Percentiles rank a stretch among this genome's conserved stretches.
Evolutionary conservation across 2,888 invertebrate genomes (phyloP).

Genomic region (Nemotelus nigrinus): DNA sequence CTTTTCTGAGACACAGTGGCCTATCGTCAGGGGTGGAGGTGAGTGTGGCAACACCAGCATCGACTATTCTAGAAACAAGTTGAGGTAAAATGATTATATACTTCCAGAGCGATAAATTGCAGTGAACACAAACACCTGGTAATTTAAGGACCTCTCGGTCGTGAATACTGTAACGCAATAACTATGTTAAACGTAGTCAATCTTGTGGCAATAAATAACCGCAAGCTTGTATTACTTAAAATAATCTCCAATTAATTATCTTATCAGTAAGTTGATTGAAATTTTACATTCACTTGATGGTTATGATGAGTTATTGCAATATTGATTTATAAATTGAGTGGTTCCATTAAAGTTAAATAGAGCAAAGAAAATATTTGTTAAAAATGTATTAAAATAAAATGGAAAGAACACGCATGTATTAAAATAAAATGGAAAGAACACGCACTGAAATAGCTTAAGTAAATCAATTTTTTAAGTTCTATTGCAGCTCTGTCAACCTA

Average conservation of each 20-base stretch:
- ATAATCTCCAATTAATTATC: slow-evolving; percentile 4
- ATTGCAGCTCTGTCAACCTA: no score
- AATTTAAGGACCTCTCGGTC: neutral
- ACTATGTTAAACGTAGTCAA: slow-evolving; percentile 6
- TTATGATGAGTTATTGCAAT: no score
- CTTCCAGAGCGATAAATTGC: slow-evolving; percentile 11
- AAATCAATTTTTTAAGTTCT: no score
- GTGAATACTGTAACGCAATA: slow-evolving; percentile 15
- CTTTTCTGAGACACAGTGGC: no score
- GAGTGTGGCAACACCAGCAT: neutral
- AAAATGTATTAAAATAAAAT: no score
- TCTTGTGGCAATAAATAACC: slow-evolving; percentile 16
- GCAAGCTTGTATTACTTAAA: neutral
- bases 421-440: no score
- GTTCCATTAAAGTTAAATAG: no score
- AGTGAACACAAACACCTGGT: slow-evolving; percentile 24
- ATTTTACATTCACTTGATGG: neutral
- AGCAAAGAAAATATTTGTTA: no score
- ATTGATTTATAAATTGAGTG: no score
- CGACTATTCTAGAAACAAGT: neutral
- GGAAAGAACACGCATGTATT: no score
- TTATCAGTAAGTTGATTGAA: neutral
- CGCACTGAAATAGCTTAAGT: no score
- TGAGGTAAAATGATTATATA: slow-evolving; percentile 10
- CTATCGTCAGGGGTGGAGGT: neutral